Percentiles rank a stretch among this genome's conserved stretches.
Conservation (phyloP, 2,113 vertebrate genomes). For the Vulpes ferrilata region DNA sequence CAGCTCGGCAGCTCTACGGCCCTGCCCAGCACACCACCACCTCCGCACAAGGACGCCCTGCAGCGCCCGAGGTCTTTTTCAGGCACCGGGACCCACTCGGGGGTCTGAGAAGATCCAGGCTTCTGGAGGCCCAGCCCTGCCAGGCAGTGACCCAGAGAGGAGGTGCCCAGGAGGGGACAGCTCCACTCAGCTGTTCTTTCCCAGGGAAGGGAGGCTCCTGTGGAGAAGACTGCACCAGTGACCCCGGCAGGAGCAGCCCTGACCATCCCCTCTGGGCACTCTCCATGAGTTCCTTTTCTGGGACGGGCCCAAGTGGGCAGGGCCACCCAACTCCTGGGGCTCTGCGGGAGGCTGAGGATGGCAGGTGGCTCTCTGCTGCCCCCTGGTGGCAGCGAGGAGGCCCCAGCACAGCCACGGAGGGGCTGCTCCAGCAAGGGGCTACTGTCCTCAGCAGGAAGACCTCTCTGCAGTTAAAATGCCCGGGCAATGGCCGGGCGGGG, state of each 20-base stretch:
- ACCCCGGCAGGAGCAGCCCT: background rate
- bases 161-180: background rate
- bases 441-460: background rate
- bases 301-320: no score
- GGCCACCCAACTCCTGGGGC: background rate
- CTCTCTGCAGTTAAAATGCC: background rate
- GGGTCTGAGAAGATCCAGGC: background rate
- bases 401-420: background rate
- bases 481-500: no score
- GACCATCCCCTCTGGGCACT: no score
- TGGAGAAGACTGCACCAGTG: rapidly evolving
- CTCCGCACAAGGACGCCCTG: background rate
- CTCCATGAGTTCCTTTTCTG: background rate
- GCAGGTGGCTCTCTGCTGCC: constrained; percentile 71
- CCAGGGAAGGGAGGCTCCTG: background rate
- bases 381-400: constrained; percentile 57
- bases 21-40: background rate
- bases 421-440: no score
- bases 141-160: background rate
- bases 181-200: background rate
- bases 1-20: background rate
- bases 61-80: rapidly evolving
- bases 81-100: background rate
- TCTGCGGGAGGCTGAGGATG: rapidly evolving
- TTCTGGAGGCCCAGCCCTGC: background rate